phyloP scores from a whole-genome alignment of 2,113 vertebrate genomes.

The Rhadina sibilatrix region DNA sequence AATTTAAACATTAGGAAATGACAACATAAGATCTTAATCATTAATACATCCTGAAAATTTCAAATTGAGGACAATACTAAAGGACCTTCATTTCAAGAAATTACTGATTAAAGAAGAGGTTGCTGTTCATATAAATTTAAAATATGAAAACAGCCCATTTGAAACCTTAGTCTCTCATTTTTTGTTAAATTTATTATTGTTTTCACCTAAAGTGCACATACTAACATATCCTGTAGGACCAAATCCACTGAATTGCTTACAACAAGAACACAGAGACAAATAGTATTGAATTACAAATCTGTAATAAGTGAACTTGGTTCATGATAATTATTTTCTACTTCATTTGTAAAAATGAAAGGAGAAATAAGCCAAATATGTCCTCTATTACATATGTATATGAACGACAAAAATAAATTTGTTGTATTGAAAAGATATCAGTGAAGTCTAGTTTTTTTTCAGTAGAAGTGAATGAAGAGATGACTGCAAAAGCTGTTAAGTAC shows the following conservation, averaged over 20 bases:
- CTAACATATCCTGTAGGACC: not conserved
- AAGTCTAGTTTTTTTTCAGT: not conserved
- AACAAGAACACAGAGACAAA: not conserved
- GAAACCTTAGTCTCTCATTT: not conserved
- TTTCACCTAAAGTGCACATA: not conserved
- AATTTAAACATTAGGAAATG: conserved; percentile 25
- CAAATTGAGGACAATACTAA: not conserved
- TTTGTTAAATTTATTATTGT: not conserved
- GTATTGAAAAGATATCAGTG: not conserved
- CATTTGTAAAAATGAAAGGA: not conserved
- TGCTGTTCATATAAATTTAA: not conserved
- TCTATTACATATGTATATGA: not conserved
- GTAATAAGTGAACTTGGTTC: not conserved
- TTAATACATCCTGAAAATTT: not conserved
- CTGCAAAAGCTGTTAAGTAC: not conserved
- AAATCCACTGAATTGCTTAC: not conserved
- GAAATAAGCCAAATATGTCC: not conserved
- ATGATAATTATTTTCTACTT: not conserved
- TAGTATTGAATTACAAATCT: not conserved
- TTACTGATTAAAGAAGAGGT: not conserved
- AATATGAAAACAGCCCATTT: not conserved
- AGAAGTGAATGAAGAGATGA: not conserved
- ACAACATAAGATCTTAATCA: not conserved
- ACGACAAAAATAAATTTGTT: not conserved
- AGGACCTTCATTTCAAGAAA: conserved; percentile 28